Conservation (phyloP, 1,140 invertebrate genomes). For the Ctenoplectra terminalis region DNA sequence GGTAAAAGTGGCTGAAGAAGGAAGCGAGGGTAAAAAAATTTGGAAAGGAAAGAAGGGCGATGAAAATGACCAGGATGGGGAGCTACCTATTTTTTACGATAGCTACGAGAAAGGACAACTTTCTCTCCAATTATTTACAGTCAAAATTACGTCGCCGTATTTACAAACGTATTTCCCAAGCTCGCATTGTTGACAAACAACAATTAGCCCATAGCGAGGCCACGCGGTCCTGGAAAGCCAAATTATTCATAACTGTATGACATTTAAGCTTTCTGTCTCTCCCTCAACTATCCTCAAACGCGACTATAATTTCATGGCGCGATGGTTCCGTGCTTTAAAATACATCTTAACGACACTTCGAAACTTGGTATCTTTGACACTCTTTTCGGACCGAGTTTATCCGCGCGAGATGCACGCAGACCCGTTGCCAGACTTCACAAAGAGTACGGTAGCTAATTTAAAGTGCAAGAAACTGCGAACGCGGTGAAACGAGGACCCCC, state of each 20-base stretch:
- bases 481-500: constrained; percentile 5
- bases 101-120: too few relatives aligned
- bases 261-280: not conserved
- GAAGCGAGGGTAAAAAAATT: too few relatives aligned
- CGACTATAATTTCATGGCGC: not conserved
- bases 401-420: not conserved
- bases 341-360: constrained; percentile 31
- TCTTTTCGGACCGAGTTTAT: not conserved
- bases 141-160: too few relatives aligned
- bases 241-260: not conserved
- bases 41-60: too few relatives aligned
- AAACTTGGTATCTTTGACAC: constrained; percentile 14
- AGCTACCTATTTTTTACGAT: too few relatives aligned
- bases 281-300: not conserved
- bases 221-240: not conserved
- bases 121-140: too few relatives aligned
- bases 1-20: too few relatives aligned
- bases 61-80: too few relatives aligned
- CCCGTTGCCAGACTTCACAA: not conserved
- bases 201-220: not conserved
- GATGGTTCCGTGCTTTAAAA: not conserved
- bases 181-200: not conserved
- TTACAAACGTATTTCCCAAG: too few relatives aligned
- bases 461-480: constrained; percentile 24
- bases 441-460: constrained; percentile 12